phyloP scores from a whole-genome alignment of 2,113 vertebrate species.

The Castor canadensis region DNA sequence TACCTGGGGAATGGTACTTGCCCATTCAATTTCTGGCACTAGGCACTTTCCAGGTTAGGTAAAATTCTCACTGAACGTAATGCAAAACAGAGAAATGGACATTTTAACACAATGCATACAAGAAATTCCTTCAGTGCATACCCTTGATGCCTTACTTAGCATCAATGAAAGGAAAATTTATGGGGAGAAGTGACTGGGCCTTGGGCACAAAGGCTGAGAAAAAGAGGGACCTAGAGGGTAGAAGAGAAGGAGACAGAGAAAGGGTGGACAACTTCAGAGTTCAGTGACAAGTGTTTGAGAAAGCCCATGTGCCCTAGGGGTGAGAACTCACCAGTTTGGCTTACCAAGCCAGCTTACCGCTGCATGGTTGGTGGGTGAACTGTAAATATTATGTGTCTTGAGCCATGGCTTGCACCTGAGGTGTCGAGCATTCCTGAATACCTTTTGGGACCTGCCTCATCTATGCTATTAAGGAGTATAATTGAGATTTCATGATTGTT shows the following conservation, averaged over 20 bases:
- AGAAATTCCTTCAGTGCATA: not conserved
- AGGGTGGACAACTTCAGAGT: not conserved
- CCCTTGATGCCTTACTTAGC: not conserved
- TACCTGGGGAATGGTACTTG: not conserved
- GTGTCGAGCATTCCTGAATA: not conserved
- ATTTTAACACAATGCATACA: not conserved
- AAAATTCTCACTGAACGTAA: not conserved
- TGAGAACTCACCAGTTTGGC: too few relatives aligned
- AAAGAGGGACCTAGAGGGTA: fast-evolving
- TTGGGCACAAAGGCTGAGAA: not conserved
- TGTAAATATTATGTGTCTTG: not conserved
- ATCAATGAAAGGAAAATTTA: not conserved
- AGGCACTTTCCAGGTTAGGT: not conserved
- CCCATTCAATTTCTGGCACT: not conserved
- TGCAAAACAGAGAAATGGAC: not conserved
- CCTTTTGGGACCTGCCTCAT: not conserved
- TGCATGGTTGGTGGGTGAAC: fast-evolving
- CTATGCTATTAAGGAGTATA: not conserved
- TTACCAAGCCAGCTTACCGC: not conserved
- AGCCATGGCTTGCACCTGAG: too few relatives aligned
- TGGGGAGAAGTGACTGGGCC: not conserved
- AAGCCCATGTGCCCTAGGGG: too few relatives aligned
- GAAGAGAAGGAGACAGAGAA: not conserved
- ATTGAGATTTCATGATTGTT: not conserved
- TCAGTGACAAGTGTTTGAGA: not conserved